phyloP scores from a whole-genome alignment of 2,888 invertebrate genomes.

The Cosmia pyralina region DNA sequence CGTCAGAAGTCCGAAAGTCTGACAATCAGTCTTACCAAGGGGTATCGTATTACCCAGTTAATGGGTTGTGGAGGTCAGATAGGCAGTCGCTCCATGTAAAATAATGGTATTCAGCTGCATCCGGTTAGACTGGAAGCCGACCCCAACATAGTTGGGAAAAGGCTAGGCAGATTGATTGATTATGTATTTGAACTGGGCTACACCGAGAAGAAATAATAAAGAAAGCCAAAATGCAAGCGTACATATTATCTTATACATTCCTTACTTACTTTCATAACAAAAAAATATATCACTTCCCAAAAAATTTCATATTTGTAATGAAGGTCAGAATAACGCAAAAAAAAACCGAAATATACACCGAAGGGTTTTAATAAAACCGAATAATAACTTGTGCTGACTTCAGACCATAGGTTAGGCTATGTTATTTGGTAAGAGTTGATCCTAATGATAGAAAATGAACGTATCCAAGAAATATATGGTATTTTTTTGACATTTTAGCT shows the following conservation, averaged over 20 bases:
- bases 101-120: too few species aligned
- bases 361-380: constrained; percentile 51
- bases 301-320: constrained; percentile 37
- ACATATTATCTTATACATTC: too few species aligned
- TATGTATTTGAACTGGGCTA: too few species aligned
- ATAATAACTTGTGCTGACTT: constrained; percentile 28
- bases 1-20: too few species aligned
- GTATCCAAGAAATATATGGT: neutral
- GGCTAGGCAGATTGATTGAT: too few species aligned
- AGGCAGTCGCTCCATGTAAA: too few species aligned
- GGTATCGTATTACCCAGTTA: too few species aligned
- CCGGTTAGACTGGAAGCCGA: too few species aligned
- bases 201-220: neutral
- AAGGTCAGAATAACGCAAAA: constrained; percentile 32
- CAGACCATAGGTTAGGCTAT: neutral
- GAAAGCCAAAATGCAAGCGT: neutral
- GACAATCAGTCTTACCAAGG: too few species aligned
- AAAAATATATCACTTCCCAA: constrained; percentile 21
- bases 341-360: constrained; percentile 37
- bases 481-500: too few species aligned
- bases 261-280: neutral
- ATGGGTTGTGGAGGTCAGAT: too few species aligned
- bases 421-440: neutral
- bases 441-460: neutral
- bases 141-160: too few species aligned